A percentile compares a stretch with the other conserved stretches of the same genome.
phyloP scores from a whole-genome alignment of 2,797 vertebrate genomes.

The Ctenopoma multispine region DNA sequence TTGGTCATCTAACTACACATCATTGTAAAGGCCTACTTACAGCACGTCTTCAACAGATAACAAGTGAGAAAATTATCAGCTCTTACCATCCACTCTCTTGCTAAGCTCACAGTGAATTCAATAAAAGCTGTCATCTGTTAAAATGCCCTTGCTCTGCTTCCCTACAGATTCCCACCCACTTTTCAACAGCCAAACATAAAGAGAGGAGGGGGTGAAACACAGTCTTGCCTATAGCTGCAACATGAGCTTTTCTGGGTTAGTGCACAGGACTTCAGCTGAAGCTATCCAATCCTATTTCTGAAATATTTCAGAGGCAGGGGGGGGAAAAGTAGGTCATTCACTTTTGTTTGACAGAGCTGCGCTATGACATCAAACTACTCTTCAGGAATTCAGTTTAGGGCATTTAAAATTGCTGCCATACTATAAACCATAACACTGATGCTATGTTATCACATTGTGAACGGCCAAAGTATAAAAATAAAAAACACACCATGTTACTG shows the following conservation, averaged over 20 bases:
- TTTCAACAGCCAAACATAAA: constrained; percentile 77
- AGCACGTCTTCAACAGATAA: constrained; percentile 63
- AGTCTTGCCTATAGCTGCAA: constrained; percentile 80
- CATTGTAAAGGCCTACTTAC: constrained; percentile 71
- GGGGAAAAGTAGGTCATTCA: constrained; percentile 83
- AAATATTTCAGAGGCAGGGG: constrained; percentile 82
- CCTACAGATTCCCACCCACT: constrained; percentile 77
- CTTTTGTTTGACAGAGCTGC: constrained; percentile 80
- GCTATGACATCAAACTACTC: constrained; percentile 78
- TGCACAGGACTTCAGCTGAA: constrained; percentile 82
- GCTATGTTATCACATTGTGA: constrained; percentile 36
- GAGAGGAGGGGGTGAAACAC: constrained; percentile 61
- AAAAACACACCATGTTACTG: not conserved
- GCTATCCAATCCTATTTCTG: constrained; percentile 82
- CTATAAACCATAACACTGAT: constrained; percentile 61
- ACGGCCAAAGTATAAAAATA: constrained; percentile 17
- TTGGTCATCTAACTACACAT: constrained; percentile 12
- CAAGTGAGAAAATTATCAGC: constrained; percentile 40
- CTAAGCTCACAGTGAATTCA: constrained; percentile 73
- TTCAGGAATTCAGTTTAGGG: constrained; percentile 80
- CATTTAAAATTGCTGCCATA: constrained; percentile 73
- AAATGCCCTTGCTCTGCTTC: constrained; percentile 75
- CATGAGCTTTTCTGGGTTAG: constrained; percentile 82
- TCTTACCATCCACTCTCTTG: constrained; percentile 61
- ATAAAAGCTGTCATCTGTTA: constrained; percentile 77